phyloP scores from a whole-genome alignment of 2,113 vertebrate species.

The Chionomys nivalis region DNA sequence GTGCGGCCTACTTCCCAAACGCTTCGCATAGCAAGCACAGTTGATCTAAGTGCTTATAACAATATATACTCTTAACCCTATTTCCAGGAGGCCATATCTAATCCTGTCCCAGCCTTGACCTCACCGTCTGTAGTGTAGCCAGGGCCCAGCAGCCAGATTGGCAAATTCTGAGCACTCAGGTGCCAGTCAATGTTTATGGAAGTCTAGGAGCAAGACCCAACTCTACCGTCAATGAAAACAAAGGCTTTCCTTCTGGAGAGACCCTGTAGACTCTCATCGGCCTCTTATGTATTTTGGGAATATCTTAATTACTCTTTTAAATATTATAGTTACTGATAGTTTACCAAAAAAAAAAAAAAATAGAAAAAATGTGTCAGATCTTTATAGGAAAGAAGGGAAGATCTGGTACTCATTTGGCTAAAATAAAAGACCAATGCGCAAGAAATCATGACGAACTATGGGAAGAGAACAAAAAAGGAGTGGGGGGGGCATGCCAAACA shows the following conservation, averaged over 20 bases:
- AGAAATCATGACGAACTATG: slow-evolving; percentile 46
- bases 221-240: slow-evolving; percentile 74
- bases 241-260: slow-evolving; percentile 65
- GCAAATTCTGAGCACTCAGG: slow-evolving; percentile 86
- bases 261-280: slow-evolving; percentile 39
- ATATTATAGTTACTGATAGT: neutral
- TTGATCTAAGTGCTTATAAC: slow-evolving; percentile 25
- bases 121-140: slow-evolving; percentile 83
- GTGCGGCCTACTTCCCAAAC: slow-evolving; percentile 16
- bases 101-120: slow-evolving; percentile 85
- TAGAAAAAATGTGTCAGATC: slow-evolving; percentile 34
- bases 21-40: neutral
- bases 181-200: slow-evolving; percentile 87
- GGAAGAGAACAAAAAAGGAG: slow-evolving; percentile 51
- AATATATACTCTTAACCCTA: slow-evolving; percentile 72
- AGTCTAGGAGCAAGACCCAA: slow-evolving; percentile 82
- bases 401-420: slow-evolving; percentile 11
- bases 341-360: slow-evolving; percentile 7
- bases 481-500: neutral
- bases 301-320: slow-evolving; percentile 32
- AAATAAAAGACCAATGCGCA: slow-evolving; percentile 58
- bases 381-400: slow-evolving; percentile 28
- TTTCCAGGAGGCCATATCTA: slow-evolving; percentile 80
- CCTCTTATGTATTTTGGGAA: neutral
- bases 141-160: slow-evolving; percentile 85